Conservation (phyloP, 53 echinoderm and acorn worm genomes). For the Hippasteria phrygiana region DNA sequence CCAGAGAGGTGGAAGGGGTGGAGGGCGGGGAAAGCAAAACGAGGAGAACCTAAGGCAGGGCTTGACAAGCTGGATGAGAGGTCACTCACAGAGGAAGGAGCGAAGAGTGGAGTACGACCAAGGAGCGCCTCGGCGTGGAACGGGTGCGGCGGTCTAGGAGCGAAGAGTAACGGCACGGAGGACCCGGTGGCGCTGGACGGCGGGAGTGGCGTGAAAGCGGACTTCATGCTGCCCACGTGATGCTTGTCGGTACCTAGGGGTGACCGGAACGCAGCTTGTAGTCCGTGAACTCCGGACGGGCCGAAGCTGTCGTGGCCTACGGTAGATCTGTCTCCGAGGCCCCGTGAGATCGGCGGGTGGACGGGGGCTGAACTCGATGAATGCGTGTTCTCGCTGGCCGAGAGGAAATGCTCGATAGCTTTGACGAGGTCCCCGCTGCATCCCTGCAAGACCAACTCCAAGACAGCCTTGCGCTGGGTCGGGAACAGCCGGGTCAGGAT, state of each 20-base stretch:
- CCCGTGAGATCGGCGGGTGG: not conserved
- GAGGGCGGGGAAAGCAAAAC: conserved; percentile 93
- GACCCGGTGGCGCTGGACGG: conserved; percentile 84
- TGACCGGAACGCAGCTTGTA: conserved; percentile 77
- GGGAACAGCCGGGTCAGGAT: conserved; percentile 94
- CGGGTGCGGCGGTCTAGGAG: conserved; percentile 93
- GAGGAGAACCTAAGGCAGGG: conserved; percentile 61
- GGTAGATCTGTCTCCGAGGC: not conserved
- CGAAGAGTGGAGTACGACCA: conserved; percentile 90
- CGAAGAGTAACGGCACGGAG: conserved; percentile 82
- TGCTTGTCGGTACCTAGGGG: conserved; percentile 78
- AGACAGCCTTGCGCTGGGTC: conserved; percentile 87
- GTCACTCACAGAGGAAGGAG: conserved; percentile 81
- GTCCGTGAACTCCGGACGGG: conserved; percentile 52
- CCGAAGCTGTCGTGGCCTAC: conserved; percentile 22
- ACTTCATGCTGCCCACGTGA: conserved; percentile 88
- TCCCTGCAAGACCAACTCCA: conserved; percentile 96
- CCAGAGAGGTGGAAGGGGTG: conserved; percentile 90
- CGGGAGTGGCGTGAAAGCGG: conserved; percentile 95
- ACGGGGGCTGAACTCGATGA: not conserved
- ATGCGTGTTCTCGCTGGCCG: conserved; percentile 75
- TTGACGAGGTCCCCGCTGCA: conserved; percentile 98
- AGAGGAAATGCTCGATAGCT: conserved; percentile 97
- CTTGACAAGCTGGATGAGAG: conserved; percentile 71
- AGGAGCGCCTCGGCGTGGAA: conserved; percentile 92